Evolutionary conservation across 2,797 vertebrate species (phyloP).

Genomic region (Alcedo atthis): DNA sequence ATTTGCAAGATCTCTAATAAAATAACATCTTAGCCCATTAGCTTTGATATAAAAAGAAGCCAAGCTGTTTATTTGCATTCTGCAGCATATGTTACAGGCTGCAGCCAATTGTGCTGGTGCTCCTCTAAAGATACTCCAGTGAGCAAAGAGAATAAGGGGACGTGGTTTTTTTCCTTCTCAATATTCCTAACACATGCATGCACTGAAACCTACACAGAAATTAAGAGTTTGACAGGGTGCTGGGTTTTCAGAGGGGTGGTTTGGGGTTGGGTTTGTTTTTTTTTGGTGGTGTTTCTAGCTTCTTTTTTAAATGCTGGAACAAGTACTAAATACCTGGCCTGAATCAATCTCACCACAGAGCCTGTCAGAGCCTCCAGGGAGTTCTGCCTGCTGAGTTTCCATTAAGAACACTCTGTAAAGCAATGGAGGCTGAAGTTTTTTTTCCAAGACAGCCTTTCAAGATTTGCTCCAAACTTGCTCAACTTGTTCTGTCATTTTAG

Average conservation of each 20-base stretch:
- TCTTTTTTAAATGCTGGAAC: not conserved
- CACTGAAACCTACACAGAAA: rapidly evolving
- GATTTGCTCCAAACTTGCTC: not conserved
- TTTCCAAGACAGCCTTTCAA: not conserved
- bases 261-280: not conserved
- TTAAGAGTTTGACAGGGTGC: not conserved
- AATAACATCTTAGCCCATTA: conserved; percentile 41
- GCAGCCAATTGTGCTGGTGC: conserved; percentile 57
- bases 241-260: not conserved
- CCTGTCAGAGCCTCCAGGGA: not conserved
- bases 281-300: not conserved
- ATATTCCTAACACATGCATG: not conserved
- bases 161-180: not conserved
- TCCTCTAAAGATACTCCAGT: not conserved
- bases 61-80: conserved; percentile 58
- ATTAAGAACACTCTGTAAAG: not conserved
- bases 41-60: conserved; percentile 56
- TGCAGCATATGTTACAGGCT: conserved; percentile 55
- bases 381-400: not conserved
- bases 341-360: not conserved
- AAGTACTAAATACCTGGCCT: not conserved
- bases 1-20: conserved; percentile 31
- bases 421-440: not conserved
- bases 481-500: not conserved
- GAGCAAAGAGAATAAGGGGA: not conserved